Conservation (phyloP, 2,888 invertebrate species). For the Gasteruption jaculator region DNA sequence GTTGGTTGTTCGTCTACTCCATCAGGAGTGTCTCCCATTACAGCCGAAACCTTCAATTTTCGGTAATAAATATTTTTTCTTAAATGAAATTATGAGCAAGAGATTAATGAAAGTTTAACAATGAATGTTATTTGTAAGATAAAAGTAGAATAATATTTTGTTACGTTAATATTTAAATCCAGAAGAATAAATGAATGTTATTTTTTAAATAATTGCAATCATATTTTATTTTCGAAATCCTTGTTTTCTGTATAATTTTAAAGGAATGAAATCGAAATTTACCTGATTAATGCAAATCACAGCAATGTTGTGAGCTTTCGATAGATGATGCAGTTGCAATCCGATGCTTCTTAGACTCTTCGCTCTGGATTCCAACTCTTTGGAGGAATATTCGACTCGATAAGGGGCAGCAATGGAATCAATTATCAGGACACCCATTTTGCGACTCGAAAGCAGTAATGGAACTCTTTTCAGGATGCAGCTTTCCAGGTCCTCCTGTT, state of each 20-base stretch:
- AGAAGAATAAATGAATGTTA: slow-evolving; percentile 7
- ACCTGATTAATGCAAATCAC: slow-evolving; percentile 74
- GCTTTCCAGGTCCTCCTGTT: slow-evolving; percentile 56
- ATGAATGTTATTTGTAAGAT: too few species aligned
- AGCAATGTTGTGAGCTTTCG: slow-evolving; percentile 56
- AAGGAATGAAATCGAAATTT: slow-evolving; percentile 23
- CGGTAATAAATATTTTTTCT: slow-evolving; percentile 7
- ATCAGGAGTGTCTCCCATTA: slow-evolving; percentile 22
- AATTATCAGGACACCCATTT: slow-evolving; percentile 63
- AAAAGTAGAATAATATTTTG: too few species aligned
- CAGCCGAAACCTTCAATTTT: slow-evolving; percentile 34
- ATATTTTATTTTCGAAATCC: slow-evolving; percentile 11
- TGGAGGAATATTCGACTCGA: slow-evolving; percentile 56
- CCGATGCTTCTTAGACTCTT: slow-evolving; percentile 59
- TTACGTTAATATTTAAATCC: too few species aligned
- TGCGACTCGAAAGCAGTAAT: slow-evolving; percentile 52
- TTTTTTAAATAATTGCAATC: slow-evolving; percentile 4
- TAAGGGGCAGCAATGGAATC: slow-evolving; percentile 74
- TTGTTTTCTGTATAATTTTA: slow-evolving; percentile 3
- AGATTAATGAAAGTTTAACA: too few species aligned
- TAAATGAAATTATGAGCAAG: too few species aligned
- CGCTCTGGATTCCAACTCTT: slow-evolving; percentile 55
- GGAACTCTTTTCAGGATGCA: slow-evolving; percentile 58
- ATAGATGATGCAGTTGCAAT: slow-evolving; percentile 56
- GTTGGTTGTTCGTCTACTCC: slow-evolving; percentile 33